Evolutionary conservation across 2,888 invertebrate species (phyloP), one percentile per base, ranked within the genome.

Genomic region (Cephus runcator): DNA sequence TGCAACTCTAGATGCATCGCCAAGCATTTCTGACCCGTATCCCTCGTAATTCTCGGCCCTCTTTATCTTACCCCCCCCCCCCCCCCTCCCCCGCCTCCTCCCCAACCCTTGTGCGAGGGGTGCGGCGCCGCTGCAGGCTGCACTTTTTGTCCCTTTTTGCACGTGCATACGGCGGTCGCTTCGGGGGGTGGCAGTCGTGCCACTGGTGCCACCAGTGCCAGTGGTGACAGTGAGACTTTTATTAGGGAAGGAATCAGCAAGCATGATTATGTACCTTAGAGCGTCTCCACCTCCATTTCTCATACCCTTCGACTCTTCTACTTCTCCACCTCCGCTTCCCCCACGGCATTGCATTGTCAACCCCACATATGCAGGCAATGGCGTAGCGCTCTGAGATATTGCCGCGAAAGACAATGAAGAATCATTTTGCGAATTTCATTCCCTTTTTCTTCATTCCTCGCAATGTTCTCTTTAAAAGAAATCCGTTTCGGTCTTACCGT

Each of bases 191-290:
- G 80, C 69, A 33, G 40, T 69, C 69, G 69, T 69, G 69, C 15
- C 33, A 69, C 33, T 30, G 73, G 69, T 74, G 79, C 75, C 71
- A 83, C 83, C 81, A 78, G 69, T 40, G 71, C 75, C 76, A 75
- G 56, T 75, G 56, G 75, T 87, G 87, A 87, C 90, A 90, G 89
- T 87, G 89, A 89, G 90, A 90, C 90, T 91, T 91, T 91, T 91
- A 91, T 91, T 91, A 91, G 91, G 89, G 89, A 91, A 91, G 89
- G 87, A 91, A 89, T 90, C 90, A 91, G 90, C 90, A 89, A 90
- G 90, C 90, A 88, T 90, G 90, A 91, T 91, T 91, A 91, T 91
- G 89, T 91, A 91, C 91, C 91, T 90, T 90, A 90, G 88, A 90
- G 88, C 89, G 84, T 85, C 87, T 86, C 85, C 86, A 80, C 83